These are phyloP conservation scores for Corvus cornix DNA, from an alignment of 2,113 vertebrate species.

Conservation along the genomic window DNA sequence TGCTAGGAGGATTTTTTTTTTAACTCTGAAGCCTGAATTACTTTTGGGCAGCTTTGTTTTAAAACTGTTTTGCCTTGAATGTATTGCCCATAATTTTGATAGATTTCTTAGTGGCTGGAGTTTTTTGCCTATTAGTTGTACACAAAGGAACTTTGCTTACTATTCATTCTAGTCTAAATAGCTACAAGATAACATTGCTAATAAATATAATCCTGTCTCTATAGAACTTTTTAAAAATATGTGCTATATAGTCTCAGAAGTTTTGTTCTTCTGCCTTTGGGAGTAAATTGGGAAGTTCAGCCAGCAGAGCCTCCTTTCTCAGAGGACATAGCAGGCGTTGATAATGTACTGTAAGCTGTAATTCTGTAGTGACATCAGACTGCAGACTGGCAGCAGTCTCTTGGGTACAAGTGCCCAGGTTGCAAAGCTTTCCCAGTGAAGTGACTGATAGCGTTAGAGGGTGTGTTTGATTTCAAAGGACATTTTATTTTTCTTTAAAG, in stretches of 20 bases:
- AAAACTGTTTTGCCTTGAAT: not conserved
- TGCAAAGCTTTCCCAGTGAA: slow-evolving; percentile 55
- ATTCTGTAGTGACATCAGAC: slow-evolving; percentile 60
- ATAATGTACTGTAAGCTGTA: slow-evolving; percentile 12
- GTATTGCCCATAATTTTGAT: not conserved
- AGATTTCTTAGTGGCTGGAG: not conserved
- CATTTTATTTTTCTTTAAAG: slow-evolving; percentile 37
- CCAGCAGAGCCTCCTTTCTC: slow-evolving; percentile 46
- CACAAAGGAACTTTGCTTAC: slow-evolving; percentile 1
- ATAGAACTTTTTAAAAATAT: not conserved
- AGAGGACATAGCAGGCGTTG: slow-evolving; percentile 35
- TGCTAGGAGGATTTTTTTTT: not conserved
- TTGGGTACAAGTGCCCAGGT: slow-evolving; percentile 31
- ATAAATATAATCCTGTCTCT: slow-evolving; percentile 18
- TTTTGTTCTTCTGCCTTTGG: slow-evolving; percentile 63
- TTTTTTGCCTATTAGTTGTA: slow-evolving; percentile 5
- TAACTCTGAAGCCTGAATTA: not conserved
- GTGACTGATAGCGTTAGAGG: slow-evolving; percentile 55
- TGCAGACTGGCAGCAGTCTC: slow-evolving; percentile 56
- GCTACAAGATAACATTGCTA: not conserved
- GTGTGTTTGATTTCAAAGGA: slow-evolving; percentile 66
- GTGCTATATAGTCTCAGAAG: not conserved
- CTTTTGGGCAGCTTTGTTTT: not conserved
- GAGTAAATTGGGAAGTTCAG: slow-evolving; percentile 61
- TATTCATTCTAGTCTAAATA: slow-evolving; percentile 20